Base-by-base conservation (phyloP, 2,888 invertebrate genomes). In the Watsonalla cultraria region DNA sequence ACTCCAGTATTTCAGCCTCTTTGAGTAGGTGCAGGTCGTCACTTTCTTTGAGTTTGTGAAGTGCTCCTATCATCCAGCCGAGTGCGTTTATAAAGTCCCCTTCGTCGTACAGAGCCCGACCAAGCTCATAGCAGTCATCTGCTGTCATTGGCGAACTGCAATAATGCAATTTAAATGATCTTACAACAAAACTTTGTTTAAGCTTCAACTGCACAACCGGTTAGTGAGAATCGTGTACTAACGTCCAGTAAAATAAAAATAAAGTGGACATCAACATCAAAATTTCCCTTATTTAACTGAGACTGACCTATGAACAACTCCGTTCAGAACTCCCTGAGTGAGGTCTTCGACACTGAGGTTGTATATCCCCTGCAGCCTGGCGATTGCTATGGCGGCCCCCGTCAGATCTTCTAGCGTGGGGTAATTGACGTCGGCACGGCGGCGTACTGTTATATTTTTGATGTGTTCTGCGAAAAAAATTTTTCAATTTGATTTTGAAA, bases 121-220 rank as follows among this genome's bases (percentile, higher is more conserved):
- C 99, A 51, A 99, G 91, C 86, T 99, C 98, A 87, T 97, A 99
- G 76, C 99, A 99, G 83, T 99, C 99, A 54, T 96, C 95, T 6
- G 98, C 97, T 79, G 93, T 88, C 91, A 95, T 92, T 61, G 93
- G 93, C 0, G 93, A 90, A 75, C 94, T 93, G 68, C 7, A 68
- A 75, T 60, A 53, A 49, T 39, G 58, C 11, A 54, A 39, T 14
- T 34, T 24, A 37, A 5, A 11, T 5, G 24, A 24, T 24, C 24
- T 24, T 4, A 24, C 24, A 2, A 24, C 24, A 24, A 24, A 24
- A 24, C 24, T n/a, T n/a, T n/a, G n/a, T n/a, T n/a, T n/a, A n/a
- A n/a, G n/a, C n/a, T n/a, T n/a, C n/a, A n/a, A n/a, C n/a, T n/a
- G n/a, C n/a, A n/a, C n/a, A n/a, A n/a, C n/a, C n/a, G n/a, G n/a